Percentiles rank a stretch among this genome's conserved stretches.
Evolutionary conservation across 2,888 invertebrate species (phyloP).

Genomic region (Drosophila heteroneura): DNA sequence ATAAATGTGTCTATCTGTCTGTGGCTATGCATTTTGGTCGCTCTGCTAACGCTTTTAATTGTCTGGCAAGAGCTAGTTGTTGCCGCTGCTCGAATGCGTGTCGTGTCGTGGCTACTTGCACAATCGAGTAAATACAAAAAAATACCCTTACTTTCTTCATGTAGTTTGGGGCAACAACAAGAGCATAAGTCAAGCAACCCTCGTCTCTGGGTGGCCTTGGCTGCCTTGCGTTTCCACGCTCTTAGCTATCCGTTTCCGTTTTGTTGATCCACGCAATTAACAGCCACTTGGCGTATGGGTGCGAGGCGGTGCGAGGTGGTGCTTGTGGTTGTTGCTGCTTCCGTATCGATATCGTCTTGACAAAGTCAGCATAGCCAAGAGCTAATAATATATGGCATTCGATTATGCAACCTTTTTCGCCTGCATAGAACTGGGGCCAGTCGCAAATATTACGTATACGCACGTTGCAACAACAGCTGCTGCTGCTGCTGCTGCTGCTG

Average conservation of each 20-base stretch:
- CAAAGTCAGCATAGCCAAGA: slow-evolving; percentile 44
- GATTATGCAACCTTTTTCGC: slow-evolving; percentile 37
- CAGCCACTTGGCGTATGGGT: slow-evolving; percentile 56
- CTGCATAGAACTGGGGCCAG: slow-evolving; percentile 62
- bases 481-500: slow-evolving; percentile 30
- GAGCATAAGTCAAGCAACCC: slow-evolving; percentile 31
- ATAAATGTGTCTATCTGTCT: slow-evolving; percentile 10
- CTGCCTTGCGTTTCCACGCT: slow-evolving; percentile 34
- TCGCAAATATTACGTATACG: slow-evolving; percentile 75
- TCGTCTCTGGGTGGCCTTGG: slow-evolving; percentile 27
- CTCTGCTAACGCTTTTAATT: slow-evolving; percentile 57
- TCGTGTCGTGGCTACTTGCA: slow-evolving; percentile 37
- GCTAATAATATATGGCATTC: slow-evolving; percentile 1
- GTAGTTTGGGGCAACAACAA: background rate
- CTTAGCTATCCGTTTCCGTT: slow-evolving; percentile 46
- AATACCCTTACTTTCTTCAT: slow-evolving; percentile 7
- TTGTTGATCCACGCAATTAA: slow-evolving; percentile 76
- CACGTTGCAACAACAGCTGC: slow-evolving; percentile 70
- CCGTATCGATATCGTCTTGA: slow-evolving; percentile 47
- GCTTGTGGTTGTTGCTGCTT: slow-evolving; percentile 43
- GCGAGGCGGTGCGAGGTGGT: slow-evolving; percentile 36
- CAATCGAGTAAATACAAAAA: slow-evolving; percentile 18
- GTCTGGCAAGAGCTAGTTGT: slow-evolving; percentile 26
- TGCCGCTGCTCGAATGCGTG: slow-evolving; percentile 17
- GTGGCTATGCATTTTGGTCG: slow-evolving; percentile 42